These are phyloP conservation scores for Notiomystis cincta DNA, from an alignment of 2,113 vertebrate species.

Conservation along the genomic window DNA sequence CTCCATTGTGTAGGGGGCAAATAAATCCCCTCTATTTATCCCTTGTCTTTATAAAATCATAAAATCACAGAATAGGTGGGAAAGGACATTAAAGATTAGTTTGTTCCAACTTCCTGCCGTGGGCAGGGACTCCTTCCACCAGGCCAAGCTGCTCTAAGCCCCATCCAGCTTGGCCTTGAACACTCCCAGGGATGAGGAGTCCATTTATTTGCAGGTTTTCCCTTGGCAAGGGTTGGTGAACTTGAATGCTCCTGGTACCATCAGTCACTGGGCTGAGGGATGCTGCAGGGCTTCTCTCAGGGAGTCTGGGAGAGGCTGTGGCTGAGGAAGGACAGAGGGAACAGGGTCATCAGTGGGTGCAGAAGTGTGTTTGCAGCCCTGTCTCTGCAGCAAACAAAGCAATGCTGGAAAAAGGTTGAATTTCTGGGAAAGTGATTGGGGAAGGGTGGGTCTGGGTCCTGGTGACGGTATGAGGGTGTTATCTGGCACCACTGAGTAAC, in stretches of 20 bases:
- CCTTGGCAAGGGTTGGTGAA: background rate
- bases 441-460: background rate
- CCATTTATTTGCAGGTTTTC: background rate
- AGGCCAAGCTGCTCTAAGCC: background rate
- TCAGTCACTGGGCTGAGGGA: background rate
- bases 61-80: background rate
- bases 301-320: background rate
- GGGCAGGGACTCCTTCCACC: background rate
- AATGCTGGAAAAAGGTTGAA: background rate
- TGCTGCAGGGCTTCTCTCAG: background rate
- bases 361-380: background rate
- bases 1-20: background rate
- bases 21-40: fast-evolving
- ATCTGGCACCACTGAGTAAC: background rate
- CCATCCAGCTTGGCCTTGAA: background rate
- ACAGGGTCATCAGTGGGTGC: fast-evolving
- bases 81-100: background rate
- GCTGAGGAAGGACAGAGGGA: background rate
- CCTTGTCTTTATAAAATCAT: background rate
- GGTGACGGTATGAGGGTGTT: background rate
- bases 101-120: background rate
- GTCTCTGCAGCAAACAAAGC: fast-evolving
- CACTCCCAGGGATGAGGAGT: background rate
- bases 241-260: fast-evolving
- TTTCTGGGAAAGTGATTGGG: background rate